These are phyloP conservation scores for Otocyon megalotis DNA, from an alignment of 2,113 vertebrate species.

Conservation along the genomic window DNA sequence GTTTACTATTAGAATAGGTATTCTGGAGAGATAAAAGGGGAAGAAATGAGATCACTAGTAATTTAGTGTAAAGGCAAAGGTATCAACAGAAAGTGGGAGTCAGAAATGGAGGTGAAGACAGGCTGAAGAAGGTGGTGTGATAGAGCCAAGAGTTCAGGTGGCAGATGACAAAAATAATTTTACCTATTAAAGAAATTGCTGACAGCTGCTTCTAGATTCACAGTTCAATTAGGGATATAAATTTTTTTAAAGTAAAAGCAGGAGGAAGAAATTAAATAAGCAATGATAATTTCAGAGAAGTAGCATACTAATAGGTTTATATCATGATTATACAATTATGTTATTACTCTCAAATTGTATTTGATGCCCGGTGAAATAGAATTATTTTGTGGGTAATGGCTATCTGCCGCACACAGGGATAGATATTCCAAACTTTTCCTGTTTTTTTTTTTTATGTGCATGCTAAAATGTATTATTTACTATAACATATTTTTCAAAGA, in stretches of 20 bases:
- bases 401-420: background rate
- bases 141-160: background rate
- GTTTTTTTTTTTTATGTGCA: background rate
- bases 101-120: background rate
- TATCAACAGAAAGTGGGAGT: background rate
- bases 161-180: background rate
- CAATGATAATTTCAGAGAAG: background rate
- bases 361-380: background rate
- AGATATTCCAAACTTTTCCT: background rate
- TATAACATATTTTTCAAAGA: background rate
- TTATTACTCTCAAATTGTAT: constrained; percentile 12
- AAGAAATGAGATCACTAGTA: background rate
- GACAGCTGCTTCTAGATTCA: background rate
- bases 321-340: constrained; percentile 40
- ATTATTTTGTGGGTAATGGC: constrained; percentile 16
- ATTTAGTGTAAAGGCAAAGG: background rate
- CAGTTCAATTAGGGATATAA: background rate
- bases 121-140: background rate
- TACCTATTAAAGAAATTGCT: background rate
- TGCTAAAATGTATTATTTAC: background rate
- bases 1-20: background rate
- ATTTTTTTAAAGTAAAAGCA: background rate
- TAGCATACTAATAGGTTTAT: background rate
- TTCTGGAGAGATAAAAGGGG: background rate
- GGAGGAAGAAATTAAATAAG: constrained; percentile 44